Evolutionary conservation across 2,797 vertebrate species (phyloP).

Genomic region (Alfaro cultratus): DNA sequence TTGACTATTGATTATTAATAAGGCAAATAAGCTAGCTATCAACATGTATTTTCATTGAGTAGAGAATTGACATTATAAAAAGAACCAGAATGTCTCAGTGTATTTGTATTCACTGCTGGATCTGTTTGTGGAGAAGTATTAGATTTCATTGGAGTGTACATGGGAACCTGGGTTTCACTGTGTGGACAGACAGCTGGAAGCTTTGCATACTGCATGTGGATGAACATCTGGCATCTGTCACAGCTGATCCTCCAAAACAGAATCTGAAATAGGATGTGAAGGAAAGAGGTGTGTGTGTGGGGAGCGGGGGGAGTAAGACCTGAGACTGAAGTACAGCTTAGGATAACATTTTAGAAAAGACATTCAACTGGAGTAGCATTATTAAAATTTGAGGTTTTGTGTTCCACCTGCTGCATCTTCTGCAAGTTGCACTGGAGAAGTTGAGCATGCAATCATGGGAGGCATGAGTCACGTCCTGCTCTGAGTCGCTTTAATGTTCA

Average conservation of each 20-base stretch:
- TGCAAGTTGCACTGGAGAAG: slow-evolving; percentile 59
- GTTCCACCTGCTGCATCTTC: slow-evolving; percentile 24
- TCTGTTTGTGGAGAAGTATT: not conserved
- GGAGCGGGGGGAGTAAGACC: not conserved
- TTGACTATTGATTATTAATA: too few species aligned
- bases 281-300: not conserved
- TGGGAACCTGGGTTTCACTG: slow-evolving; percentile 17
- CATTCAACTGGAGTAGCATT: not conserved
- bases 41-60: not conserved
- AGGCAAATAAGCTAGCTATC: not conserved
- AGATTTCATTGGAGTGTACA: not conserved
- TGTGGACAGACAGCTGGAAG: slow-evolving; percentile 48
- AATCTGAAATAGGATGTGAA: slow-evolving; percentile 11
- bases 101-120: not conserved
- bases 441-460: slow-evolving; percentile 48
- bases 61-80: not conserved
- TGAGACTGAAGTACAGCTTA: not conserved
- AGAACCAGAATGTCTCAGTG: not conserved
- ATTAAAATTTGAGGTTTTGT: slow-evolving; percentile 7
- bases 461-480: slow-evolving; percentile 58
- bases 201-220: slow-evolving; percentile 63
- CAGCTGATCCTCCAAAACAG: slow-evolving; percentile 32
- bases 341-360: not conserved
- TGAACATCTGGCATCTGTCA: slow-evolving; percentile 63
- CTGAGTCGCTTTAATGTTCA: slow-evolving; percentile 25